Conservation (phyloP, 92 coral and sea anemone genomes). For the Phymanthus crucifer region DNA sequence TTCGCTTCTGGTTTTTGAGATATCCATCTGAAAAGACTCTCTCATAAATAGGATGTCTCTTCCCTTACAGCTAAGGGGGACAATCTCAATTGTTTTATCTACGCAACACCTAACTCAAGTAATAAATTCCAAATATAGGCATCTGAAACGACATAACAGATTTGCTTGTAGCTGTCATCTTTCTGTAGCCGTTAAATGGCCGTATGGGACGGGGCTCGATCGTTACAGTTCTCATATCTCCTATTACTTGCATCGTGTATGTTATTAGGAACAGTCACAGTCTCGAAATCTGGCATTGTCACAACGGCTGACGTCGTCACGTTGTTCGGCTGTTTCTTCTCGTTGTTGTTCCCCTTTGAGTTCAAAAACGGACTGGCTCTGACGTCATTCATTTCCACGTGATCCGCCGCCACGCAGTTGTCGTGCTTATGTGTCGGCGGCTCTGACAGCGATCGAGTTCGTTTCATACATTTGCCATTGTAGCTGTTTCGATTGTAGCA, state of each 20-base stretch:
- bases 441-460: conserved; percentile 85
- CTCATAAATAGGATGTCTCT: neutral
- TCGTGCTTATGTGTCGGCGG: conserved; percentile 84
- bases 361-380: conserved; percentile 54
- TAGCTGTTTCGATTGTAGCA: conserved; percentile 89
- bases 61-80: neutral
- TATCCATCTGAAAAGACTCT: neutral
- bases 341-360: conserved; percentile 54
- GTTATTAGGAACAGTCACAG: conserved; percentile 84
- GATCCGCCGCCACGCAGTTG: conserved; percentile 71
- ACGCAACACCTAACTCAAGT: conserved; percentile 15
- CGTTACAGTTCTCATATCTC: conserved; percentile 76
- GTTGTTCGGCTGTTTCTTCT: conserved; percentile 65
- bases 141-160: neutral
- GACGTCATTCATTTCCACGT: conserved; percentile 81
- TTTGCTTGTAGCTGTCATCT: neutral
- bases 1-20: neutral
- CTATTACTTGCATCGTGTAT: conserved; percentile 69
- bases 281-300: conserved; percentile 87
- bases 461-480: conserved; percentile 80
- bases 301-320: conserved; percentile 86
- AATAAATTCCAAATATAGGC: conserved; percentile 13
- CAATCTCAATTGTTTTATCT: neutral
- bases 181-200: conserved; percentile 40
- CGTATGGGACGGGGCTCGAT: conserved; percentile 68